phyloP scores from a whole-genome alignment of 2,797 vertebrate species.

The Esox masquinongy region DNA sequence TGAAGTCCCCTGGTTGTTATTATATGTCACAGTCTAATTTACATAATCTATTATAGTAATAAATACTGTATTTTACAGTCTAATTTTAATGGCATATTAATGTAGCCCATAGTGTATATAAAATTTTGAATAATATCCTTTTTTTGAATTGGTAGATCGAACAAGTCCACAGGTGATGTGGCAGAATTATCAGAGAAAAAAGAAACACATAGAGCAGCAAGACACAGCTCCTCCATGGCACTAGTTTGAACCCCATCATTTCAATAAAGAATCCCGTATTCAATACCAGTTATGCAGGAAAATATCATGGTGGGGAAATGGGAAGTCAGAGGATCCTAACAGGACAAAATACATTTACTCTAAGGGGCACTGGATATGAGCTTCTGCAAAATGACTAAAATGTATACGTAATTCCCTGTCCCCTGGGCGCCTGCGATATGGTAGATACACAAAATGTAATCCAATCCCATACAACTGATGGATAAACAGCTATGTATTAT shows the following conservation, averaged over 20 bases:
- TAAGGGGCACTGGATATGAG: too few species aligned
- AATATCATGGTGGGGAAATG: conserved; percentile 49
- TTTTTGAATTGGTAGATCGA: conserved; percentile 56
- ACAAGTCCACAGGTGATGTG: conserved; percentile 67
- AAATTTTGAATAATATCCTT: neutral
- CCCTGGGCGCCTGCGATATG: too few species aligned
- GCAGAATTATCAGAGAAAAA: conserved; percentile 66
- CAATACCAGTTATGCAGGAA: conserved; percentile 71
- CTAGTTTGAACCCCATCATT: conserved; percentile 14
- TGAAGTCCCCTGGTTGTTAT: too few species aligned
- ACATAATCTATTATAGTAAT: too few species aligned
- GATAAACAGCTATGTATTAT: neutral
- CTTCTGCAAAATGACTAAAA: too few species aligned
- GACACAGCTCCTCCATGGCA: conserved; percentile 69
- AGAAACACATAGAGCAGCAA: conserved; percentile 67
- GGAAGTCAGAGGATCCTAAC: neutral
- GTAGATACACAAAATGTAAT: neutral
- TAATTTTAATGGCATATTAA: too few species aligned
- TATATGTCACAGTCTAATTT: too few species aligned
- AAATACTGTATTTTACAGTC: too few species aligned
- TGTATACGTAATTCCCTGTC: too few species aligned
- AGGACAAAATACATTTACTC: too few species aligned
- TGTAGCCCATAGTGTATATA: too few species aligned
- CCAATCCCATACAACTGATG: neutral
- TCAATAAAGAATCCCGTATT: conserved; percentile 69